These are phyloP conservation scores for Solea senegalensis DNA, from an alignment of 2,113 vertebrate species.

Conservation along the genomic window DNA sequence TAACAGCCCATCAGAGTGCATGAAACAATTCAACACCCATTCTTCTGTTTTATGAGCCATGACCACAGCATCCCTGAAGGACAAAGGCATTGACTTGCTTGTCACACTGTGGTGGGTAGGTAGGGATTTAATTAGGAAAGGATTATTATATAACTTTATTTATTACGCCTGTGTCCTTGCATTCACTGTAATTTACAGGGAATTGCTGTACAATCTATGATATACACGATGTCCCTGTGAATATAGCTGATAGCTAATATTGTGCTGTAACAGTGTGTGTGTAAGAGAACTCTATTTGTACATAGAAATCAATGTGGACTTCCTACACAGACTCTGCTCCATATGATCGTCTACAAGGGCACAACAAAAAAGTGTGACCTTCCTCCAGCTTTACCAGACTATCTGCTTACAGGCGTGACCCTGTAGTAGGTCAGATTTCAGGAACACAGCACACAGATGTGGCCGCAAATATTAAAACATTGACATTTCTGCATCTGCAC, in stretches of 20 bases:
- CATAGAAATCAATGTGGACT: conserved; percentile 56
- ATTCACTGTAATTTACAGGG: background rate
- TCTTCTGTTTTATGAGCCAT: background rate
- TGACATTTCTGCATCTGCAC: conserved; percentile 23
- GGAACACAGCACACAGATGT: conserved; percentile 49
- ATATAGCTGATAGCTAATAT: background rate
- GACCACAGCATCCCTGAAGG: background rate
- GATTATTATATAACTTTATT: background rate
- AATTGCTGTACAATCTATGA: background rate
- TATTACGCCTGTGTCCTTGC: background rate
- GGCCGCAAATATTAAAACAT: conserved; percentile 42
- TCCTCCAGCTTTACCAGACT: conserved; percentile 42
- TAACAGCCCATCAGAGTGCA: background rate
- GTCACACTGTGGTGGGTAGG: background rate
- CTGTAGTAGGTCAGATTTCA: conserved; percentile 60
- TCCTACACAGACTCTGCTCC: conserved; percentile 50
- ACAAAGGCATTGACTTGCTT: background rate
- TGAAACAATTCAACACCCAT: background rate
- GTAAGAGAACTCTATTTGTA: conserved; percentile 13
- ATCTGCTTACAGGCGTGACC: conserved; percentile 68
- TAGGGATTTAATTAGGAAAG: background rate
- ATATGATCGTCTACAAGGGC: conserved; percentile 66
- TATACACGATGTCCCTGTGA: background rate
- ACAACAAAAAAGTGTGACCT: conserved; percentile 53
- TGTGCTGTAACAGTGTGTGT: background rate